Conservation (phyloP, 2,888 invertebrate genomes). For the Sialis fuliginosa region DNA sequence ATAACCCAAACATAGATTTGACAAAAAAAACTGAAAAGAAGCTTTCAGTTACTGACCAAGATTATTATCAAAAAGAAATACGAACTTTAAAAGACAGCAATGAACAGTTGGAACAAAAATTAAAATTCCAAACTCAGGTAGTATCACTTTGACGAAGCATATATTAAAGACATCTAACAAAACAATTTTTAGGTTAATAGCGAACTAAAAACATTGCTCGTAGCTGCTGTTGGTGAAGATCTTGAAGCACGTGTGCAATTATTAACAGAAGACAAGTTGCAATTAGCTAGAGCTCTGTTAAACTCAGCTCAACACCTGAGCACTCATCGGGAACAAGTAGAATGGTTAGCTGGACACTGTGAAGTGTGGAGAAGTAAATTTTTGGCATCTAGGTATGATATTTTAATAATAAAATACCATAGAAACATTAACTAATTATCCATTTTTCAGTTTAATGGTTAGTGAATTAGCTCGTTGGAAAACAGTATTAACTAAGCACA, state of each 20-base stretch:
- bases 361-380: conserved; percentile 97
- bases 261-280: conserved; percentile 80
- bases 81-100: conserved; percentile 47
- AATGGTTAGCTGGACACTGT: conserved; percentile 82
- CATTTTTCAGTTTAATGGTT: conserved; percentile 60
- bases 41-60: conserved; percentile 29
- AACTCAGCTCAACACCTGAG: conserved; percentile 73
- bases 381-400: conserved; percentile 64
- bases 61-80: conserved; percentile 38
- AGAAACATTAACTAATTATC: conserved; percentile 1
- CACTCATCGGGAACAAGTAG: conserved; percentile 83
- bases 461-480: conserved; percentile 84
- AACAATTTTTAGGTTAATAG: conserved; percentile 51
- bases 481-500: conserved; percentile 52
- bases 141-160: conserved; percentile 5
- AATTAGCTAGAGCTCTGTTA: conserved; percentile 66
- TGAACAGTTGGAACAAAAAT: conserved; percentile 53
- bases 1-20: conserved; percentile 12
- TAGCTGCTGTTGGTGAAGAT: conserved; percentile 92
- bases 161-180: not conserved
- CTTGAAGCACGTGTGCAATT: conserved; percentile 76
- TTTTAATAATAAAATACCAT: conserved; percentile 1
- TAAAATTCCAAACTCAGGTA: conserved; percentile 74
- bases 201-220: conserved; percentile 79
- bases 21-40: not conserved